Conservation (phyloP, 2,888 invertebrate species). For the Ichneumoninae sp. region DNA sequence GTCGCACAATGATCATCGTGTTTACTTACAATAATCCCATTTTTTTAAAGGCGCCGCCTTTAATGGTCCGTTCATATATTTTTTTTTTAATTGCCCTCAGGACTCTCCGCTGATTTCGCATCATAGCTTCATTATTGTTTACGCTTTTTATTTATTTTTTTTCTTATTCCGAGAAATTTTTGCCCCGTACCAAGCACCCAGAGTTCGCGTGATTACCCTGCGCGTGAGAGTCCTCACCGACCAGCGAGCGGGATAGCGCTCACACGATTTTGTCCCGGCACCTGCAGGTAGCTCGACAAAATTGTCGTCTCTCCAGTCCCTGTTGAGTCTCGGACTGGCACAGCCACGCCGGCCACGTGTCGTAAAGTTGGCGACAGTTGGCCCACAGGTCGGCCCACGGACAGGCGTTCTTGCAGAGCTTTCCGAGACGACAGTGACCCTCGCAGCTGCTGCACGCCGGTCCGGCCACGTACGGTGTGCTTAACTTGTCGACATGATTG, state of each 20-base stretch:
- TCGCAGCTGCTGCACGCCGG: constrained; percentile 89
- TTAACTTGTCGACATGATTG: constrained; percentile 87
- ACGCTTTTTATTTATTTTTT: neutral
- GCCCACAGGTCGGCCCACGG: constrained; percentile 89
- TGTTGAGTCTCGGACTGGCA: constrained; percentile 86
- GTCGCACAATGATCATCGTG: constrained; percentile 8
- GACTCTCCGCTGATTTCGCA: constrained; percentile 3
- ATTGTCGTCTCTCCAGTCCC: constrained; percentile 85
- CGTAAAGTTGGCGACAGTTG: constrained; percentile 89
- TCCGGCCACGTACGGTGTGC: constrained; percentile 89
- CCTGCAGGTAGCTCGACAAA: constrained; percentile 90
- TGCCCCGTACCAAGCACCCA: constrained; percentile 11
- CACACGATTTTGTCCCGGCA: constrained; percentile 87
- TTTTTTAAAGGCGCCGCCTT: constrained; percentile 9
- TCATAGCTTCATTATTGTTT: constrained; percentile 18
- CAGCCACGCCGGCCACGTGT: constrained; percentile 87
- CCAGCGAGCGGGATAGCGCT: constrained; percentile 57
- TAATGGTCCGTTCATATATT: constrained; percentile 57
- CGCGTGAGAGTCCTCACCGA: constrained; percentile 25
- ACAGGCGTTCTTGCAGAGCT: constrained; percentile 91
- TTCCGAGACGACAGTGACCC: constrained; percentile 87
- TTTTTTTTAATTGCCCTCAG: constrained; percentile 40
- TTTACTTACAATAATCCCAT: constrained; percentile 12
- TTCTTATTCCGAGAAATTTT: constrained; percentile 11
- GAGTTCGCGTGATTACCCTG: constrained; percentile 1